Base-by-base conservation (phyloP, 2,888 invertebrate genomes). In the Seira ritae region DNA sequence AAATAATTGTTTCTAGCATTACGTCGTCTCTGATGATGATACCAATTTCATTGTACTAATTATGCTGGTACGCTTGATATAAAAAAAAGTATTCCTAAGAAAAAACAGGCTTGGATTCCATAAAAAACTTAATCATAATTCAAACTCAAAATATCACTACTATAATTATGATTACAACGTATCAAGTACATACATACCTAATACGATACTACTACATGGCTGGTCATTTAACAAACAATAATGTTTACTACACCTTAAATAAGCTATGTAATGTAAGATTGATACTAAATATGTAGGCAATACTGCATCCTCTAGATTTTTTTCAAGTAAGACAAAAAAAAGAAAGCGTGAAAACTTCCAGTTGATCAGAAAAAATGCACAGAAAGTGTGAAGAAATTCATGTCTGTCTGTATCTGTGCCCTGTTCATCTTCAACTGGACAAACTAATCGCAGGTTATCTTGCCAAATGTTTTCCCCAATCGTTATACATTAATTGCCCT, bases 51-150 rank as follows among this genome's bases (percentile, higher is more conserved):
- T 12, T 42, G 42, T 67, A 66, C 65, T 68, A 50, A 62, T 67
- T 80, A 80, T 80, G 80, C 80, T 80, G 80, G 80, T 80, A 80
- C 80, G 80, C 80, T 80, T 80, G 65, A 75, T 42, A 42, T 8
- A 42, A 42, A 42, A 42, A 42, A 66, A 80, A 75, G 80, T 80
- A 80, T 80, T 80, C 80, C 70, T 80, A 80, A 20, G 31, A 22
- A 37, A 70, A 23, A 80, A 74, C 73, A 42, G 70, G 65, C 70
- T 75, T 80, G 65, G 74, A 80, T 80, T 80, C 80, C 80, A 75
- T 75, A 42, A 42, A 42, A 42, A 42, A n/a, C n/a, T n/a, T 75
- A 80, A 46, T 75, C 17, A 70, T 71, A 72, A 67, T 73, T 75
- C 62, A 55, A 73, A 80, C 74, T 80, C 80, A 80, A 80, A 46